Conservation (phyloP, 1,140 invertebrate genomes). For the Druon quercuslanigerum region DNA sequence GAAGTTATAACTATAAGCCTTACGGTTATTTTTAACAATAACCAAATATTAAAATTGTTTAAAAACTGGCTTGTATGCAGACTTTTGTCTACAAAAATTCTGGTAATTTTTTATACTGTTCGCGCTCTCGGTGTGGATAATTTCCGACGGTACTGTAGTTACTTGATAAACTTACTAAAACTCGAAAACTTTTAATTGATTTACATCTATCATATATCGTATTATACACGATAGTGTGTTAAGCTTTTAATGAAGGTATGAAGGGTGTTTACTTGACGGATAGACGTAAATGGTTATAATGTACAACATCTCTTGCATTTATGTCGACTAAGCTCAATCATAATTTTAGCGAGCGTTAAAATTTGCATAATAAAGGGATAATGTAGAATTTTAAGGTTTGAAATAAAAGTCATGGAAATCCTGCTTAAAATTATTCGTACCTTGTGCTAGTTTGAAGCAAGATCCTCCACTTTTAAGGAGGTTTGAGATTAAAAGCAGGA, state of each 20-base stretch:
- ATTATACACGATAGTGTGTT: background rate
- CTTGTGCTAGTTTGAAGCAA: background rate
- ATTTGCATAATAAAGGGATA: background rate
- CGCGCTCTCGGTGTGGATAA: too few relatives aligned
- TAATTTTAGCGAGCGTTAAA: background rate
- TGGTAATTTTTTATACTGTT: too few relatives aligned
- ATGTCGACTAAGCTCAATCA: background rate
- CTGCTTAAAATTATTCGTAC: conserved; percentile 12
- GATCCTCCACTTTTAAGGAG: background rate
- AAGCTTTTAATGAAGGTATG: background rate
- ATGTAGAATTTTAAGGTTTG: background rate
- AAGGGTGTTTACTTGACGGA: background rate
- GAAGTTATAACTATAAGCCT: too few relatives aligned
- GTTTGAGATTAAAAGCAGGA: conserved; percentile 17
- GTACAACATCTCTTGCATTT: background rate
- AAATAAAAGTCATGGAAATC: background rate
- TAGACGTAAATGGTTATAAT: background rate
- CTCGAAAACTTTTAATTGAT: too few relatives aligned
- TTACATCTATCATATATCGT: background rate
- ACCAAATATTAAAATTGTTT: too few relatives aligned
- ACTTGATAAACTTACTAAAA: too few relatives aligned
- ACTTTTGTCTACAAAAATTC: too few relatives aligned
- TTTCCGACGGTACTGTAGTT: too few relatives aligned
- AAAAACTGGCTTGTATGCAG: too few relatives aligned
- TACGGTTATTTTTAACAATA: too few relatives aligned